phyloP scores from a whole-genome alignment of 2,888 invertebrate genomes.

The Ditula angustiorana region DNA sequence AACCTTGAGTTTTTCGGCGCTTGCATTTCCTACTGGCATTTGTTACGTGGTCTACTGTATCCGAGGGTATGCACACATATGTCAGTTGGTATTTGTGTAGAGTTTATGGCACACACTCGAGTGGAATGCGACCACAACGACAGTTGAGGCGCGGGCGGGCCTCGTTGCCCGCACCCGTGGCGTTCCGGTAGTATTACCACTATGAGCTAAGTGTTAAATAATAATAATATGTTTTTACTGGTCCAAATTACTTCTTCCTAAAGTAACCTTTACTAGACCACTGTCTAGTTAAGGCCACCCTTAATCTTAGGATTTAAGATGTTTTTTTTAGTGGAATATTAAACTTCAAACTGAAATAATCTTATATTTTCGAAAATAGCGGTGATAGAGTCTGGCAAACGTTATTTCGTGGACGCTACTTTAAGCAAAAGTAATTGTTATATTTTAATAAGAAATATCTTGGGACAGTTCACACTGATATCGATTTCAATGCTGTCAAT shows the following conservation, averaged over 20 bases:
- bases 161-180: slow-evolving; percentile 38
- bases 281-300: too few species aligned
- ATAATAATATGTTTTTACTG: slow-evolving; percentile 42
- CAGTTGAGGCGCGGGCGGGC: slow-evolving; percentile 23
- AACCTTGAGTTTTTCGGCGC: too few species aligned
- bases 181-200: neutral
- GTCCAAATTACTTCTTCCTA: slow-evolving; percentile 6
- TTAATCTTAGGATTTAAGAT: too few species aligned
- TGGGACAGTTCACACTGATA: too few species aligned
- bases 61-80: slow-evolving; percentile 30
- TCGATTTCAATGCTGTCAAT: too few species aligned
- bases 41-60: slow-evolving; percentile 12
- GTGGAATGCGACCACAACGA: slow-evolving; percentile 41
- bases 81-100: slow-evolving; percentile 27
- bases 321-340: too few species aligned
- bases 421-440: too few species aligned
- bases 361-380: too few species aligned
- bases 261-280: neutral
- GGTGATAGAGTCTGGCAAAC: too few species aligned
- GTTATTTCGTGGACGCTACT: too few species aligned
- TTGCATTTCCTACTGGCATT: slow-evolving; percentile 13
- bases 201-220: slow-evolving; percentile 10
- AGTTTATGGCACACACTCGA: slow-evolving; percentile 40
- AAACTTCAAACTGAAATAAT: too few species aligned
- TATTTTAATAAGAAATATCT: too few species aligned